phyloP scores from a whole-genome alignment of 2,113 vertebrate genomes.

The Charina bottae region DNA sequence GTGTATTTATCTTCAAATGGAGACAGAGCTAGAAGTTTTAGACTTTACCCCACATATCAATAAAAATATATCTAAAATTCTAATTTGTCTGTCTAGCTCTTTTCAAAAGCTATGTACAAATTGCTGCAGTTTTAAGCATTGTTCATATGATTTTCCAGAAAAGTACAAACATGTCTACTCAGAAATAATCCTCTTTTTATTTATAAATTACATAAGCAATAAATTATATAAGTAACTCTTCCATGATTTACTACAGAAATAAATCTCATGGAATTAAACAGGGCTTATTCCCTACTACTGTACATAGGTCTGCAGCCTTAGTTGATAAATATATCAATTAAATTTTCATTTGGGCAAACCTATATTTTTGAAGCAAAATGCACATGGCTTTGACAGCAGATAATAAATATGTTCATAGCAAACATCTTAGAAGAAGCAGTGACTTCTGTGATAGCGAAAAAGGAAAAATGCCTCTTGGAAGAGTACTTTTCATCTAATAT shows the following conservation, averaged over 20 bases:
- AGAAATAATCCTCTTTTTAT: neutral
- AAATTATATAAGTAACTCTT: neutral
- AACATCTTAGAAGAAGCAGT: neutral
- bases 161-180: neutral
- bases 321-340: slow-evolving; percentile 1
- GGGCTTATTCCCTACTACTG: neutral
- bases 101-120: too few relatives aligned
- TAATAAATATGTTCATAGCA: neutral
- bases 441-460: neutral
- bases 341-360: neutral
- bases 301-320: neutral
- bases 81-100: too few relatives aligned
- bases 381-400: neutral
- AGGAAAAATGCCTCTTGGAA: neutral
- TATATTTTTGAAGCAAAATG: neutral
- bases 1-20: neutral
- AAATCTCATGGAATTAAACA: neutral
- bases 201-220: neutral
- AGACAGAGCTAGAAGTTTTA: neutral
- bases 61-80: neutral
- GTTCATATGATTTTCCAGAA: neutral
- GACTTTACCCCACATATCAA: neutral
- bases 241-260: neutral
- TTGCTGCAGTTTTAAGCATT: neutral
- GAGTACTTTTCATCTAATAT: neutral